A percentile compares a stretch with the other conserved stretches of the same genome.
phyloP scores from a whole-genome alignment of 2,888 invertebrate species.

The Agapostemon virescens region DNA sequence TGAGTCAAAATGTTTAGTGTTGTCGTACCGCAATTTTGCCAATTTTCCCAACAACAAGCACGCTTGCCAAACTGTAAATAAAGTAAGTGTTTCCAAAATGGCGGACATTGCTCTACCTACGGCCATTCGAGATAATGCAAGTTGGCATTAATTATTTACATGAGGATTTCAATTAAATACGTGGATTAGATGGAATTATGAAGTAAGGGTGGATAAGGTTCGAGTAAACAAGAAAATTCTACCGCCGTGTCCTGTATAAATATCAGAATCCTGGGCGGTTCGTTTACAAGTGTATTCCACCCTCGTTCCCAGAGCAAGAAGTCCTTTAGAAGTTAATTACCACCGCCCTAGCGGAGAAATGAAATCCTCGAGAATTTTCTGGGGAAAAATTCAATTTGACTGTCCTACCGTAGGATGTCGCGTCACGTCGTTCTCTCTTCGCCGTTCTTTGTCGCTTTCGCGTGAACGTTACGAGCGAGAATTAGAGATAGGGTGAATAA shows the following conservation, averaged over 20 bases:
- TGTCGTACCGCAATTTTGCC: too few species aligned
- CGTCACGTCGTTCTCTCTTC: not conserved
- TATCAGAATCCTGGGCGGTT: conserved; percentile 7
- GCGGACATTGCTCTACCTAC: not conserved
- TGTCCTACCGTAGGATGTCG: not conserved
- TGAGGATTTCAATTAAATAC: not conserved
- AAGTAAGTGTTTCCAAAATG: not conserved
- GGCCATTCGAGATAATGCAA: not conserved
- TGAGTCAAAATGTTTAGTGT: not conserved
- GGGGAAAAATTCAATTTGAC: conserved; percentile 27
- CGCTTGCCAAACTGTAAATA: not conserved
- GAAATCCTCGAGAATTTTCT: conserved; percentile 12
- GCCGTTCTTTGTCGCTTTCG: not conserved
- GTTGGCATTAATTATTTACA: not conserved
- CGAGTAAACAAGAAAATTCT: conserved; percentile 13
- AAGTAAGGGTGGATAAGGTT: not conserved
- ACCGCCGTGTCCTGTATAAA: conserved; percentile 1
- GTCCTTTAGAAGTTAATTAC: conserved; percentile 26
- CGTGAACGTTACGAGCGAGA: conserved; percentile 2
- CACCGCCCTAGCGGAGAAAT: not conserved
- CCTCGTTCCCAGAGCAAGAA: not conserved
- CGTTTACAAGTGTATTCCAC: conserved; percentile 16
- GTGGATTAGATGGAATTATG: not conserved
- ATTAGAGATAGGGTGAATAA: conserved; percentile 13
- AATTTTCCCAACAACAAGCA: not conserved